A percentile compares a stretch with the other conserved stretches of the same genome.
Evolutionary conservation across 2,113 vertebrate genomes (phyloP).

Genomic region (Aramus guarauna): DNA sequence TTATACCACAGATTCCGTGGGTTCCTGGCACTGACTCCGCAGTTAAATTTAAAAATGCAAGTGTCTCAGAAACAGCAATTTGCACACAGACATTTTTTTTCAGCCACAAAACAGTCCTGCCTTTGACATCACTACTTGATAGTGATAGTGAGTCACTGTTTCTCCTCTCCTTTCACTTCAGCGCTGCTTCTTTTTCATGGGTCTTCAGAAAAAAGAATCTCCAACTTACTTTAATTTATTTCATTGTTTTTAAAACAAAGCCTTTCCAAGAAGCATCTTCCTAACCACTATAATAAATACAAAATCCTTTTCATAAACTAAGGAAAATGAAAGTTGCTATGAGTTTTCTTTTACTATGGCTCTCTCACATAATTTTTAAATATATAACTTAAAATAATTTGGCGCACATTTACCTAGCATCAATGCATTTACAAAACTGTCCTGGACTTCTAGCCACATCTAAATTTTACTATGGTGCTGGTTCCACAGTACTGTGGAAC

Average conservation of each 20-base stretch:
- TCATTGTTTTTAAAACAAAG: neutral
- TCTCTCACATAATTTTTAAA: neutral
- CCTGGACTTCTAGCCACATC: neutral
- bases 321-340: neutral
- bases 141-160: neutral
- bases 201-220: neutral
- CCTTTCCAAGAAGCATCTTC: conserved; percentile 5
- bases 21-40: neutral
- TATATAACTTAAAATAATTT: neutral
- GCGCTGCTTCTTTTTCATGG: neutral
- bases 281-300: neutral
- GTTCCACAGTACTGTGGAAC: neutral
- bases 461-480: neutral
- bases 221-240: neutral
- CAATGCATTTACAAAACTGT: neutral
- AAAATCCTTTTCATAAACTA: neutral
- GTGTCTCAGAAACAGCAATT: neutral
- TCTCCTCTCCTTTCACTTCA: neutral
- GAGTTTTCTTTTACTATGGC: neutral
- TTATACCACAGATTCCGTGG: neutral
- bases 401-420: neutral
- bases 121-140: neutral
- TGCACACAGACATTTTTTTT: neutral
- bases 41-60: neutral
- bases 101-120: neutral